These are phyloP conservation scores for Nymphalis polychloros DNA, from an alignment of 2,888 invertebrate species.

Conservation along the genomic window DNA sequence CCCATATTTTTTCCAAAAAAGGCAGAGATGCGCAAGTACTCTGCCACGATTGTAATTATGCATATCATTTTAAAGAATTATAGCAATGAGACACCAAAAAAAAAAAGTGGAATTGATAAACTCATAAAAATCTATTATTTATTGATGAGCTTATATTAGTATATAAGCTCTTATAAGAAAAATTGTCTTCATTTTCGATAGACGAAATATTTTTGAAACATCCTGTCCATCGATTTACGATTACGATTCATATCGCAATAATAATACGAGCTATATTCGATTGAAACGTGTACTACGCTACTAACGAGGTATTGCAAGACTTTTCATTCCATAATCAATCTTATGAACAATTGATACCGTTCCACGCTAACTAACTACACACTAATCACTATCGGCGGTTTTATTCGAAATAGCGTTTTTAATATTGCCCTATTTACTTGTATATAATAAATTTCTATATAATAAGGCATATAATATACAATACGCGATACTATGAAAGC, in stretches of 20 bases:
- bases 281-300: conserved; percentile 3
- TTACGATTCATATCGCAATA: neutral
- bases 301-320: conserved; percentile 14
- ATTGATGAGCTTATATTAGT: too few relatives aligned
- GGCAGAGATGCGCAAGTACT: too few relatives aligned
- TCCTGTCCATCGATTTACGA: too few relatives aligned
- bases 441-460: conserved; percentile 6
- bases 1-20: too few relatives aligned
- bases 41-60: too few relatives aligned
- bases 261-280: conserved; percentile 6
- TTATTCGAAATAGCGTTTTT: conserved; percentile 7
- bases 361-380: neutral
- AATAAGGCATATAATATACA: conserved; percentile 25
- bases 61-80: too few relatives aligned
- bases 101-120: too few relatives aligned
- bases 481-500: conserved; percentile 23
- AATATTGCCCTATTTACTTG: conserved; percentile 1
- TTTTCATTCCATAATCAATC: conserved; percentile 2
- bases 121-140: too few relatives aligned
- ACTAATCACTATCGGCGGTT: conserved; percentile 9
- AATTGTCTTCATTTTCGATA: too few relatives aligned
- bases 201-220: too few relatives aligned
- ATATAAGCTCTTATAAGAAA: too few relatives aligned
- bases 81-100: too few relatives aligned
- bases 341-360: conserved; percentile 7